Conservation (phyloP, 2,888 invertebrate genomes). For the Synergus laeviventris region DNA sequence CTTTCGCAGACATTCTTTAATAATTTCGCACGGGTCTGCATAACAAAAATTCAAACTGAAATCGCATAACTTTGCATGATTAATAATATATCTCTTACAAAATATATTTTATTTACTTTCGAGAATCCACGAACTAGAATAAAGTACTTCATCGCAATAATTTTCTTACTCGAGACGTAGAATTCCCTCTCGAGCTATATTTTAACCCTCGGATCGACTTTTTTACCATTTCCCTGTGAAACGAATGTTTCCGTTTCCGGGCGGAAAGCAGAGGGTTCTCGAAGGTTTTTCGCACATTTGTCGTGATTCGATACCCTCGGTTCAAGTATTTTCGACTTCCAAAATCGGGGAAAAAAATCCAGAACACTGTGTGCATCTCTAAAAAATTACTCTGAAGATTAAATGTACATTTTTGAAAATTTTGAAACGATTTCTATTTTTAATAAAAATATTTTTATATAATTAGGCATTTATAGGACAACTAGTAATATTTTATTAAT, state of each 20-base stretch:
- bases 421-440: too few species aligned
- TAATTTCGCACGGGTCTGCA: conserved; percentile 28
- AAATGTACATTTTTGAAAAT: too few species aligned
- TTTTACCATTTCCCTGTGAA: conserved; percentile 38
- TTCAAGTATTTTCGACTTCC: conserved; percentile 7
- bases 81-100: too few species aligned
- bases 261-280: conserved; percentile 35
- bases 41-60: neutral
- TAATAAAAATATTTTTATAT: too few species aligned
- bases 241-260: conserved; percentile 38
- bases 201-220: conserved; percentile 24
- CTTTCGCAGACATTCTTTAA: neutral
- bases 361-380: neutral
- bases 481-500: too few species aligned
- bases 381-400: neutral
- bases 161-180: conserved; percentile 18
- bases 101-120: too few species aligned
- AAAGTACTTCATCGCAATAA: conserved; percentile 2
- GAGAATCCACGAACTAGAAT: neutral
- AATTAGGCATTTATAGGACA: too few species aligned
- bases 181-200: conserved; percentile 28
- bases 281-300: conserved; percentile 36
- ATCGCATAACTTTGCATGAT: neutral
- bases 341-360: neutral
- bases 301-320: conserved; percentile 28